A percentile compares a stretch with the other conserved stretches of the same genome.
Evolutionary conservation across 2,797 vertebrate species (phyloP).

Genomic region (Leptatherina wallacei): DNA sequence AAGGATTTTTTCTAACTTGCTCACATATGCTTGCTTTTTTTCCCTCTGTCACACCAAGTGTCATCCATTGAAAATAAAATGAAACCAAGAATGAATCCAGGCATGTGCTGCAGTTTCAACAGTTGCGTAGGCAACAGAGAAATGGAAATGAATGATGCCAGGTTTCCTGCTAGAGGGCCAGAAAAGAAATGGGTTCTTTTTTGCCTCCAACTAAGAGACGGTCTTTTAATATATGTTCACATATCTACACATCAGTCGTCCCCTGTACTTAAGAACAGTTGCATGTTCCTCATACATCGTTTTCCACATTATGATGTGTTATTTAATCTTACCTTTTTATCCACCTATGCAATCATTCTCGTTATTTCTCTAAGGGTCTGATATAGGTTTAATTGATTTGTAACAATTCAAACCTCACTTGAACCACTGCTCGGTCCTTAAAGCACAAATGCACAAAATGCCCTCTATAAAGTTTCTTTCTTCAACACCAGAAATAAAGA

Average conservation of each 20-base stretch:
- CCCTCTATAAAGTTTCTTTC: neutral
- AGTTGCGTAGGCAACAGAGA: slow-evolving; percentile 85
- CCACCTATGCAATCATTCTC: neutral
- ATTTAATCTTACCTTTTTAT: slow-evolving; percentile 15
- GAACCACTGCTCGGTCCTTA: neutral
- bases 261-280: slow-evolving; percentile 26
- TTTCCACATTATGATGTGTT: slow-evolving; percentile 18
- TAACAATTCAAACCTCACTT: neutral
- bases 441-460: neutral
- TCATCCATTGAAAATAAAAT: slow-evolving; percentile 76
- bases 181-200: slow-evolving; percentile 85
- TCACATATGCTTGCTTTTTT: slow-evolving; percentile 17
- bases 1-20: slow-evolving; percentile 53
- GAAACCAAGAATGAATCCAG: slow-evolving; percentile 76
- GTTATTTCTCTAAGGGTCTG: neutral
- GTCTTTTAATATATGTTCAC: slow-evolving; percentile 36
- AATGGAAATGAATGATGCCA: slow-evolving; percentile 89
- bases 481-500: neutral
- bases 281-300: slow-evolving; percentile 10
- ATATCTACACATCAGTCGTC: slow-evolving; percentile 58
- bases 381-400: slow-evolving; percentile 26
- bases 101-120: slow-evolving; percentile 87
- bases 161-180: slow-evolving; percentile 85
- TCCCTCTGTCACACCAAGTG: slow-evolving; percentile 51
- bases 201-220: slow-evolving; percentile 75